Conservation (phyloP, 2,888 invertebrate species). For the Erebia epiphron region DNA sequence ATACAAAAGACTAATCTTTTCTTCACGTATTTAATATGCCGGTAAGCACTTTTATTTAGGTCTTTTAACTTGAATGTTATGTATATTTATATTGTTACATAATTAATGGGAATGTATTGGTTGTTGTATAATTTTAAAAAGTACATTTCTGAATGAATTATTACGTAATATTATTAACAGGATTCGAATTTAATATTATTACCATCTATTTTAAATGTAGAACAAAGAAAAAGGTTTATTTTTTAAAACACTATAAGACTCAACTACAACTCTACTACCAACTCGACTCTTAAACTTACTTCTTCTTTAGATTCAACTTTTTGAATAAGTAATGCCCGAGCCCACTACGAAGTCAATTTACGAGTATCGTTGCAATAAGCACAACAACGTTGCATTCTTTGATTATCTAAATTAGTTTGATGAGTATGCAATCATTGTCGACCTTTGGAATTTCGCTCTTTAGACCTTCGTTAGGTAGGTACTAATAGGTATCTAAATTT, state of each 20-base stretch:
- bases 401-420: conserved; percentile 37
- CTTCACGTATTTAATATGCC: not conserved
- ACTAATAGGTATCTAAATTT: not conserved
- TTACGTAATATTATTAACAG: not conserved
- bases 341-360: not conserved
- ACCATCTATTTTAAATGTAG: too few species aligned
- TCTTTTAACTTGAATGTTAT: conserved; percentile 7
- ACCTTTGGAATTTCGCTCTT: conserved; percentile 30
- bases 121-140: conserved; percentile 6
- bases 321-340: not conserved
- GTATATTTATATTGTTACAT: conserved; percentile 7
- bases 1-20: not conserved
- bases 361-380: not conserved
- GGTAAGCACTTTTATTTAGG: conserved; percentile 2
- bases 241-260: too few species aligned
- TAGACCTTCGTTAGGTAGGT: not conserved
- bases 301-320: too few species aligned
- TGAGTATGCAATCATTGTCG: conserved; percentile 29
- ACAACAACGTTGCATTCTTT: conserved; percentile 29
- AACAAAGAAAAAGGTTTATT: too few species aligned
- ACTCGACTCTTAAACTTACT: too few species aligned
- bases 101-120: not conserved
- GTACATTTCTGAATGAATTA: not conserved
- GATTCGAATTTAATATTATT: not conserved
- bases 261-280: too few species aligned